Evolutionary conservation across 2,888 invertebrate genomes (phyloP).

Genomic region (Nipponacmea schrenckii): DNA sequence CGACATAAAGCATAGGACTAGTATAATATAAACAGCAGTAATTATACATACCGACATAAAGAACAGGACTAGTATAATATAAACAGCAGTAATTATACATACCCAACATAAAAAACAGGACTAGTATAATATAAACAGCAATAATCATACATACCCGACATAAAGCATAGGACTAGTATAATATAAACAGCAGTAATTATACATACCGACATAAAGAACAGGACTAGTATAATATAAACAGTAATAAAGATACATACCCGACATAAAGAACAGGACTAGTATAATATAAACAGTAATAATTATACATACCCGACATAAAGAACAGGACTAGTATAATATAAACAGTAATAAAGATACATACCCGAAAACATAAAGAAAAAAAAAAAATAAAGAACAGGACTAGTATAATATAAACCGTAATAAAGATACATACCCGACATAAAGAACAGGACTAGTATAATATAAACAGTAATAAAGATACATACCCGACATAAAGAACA

Average conservation of each 20-base stretch:
- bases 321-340: constrained; percentile 4
- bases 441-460: not conserved
- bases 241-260: too few species aligned
- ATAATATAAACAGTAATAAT: not conserved
- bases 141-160: too few species aligned
- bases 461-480: not conserved
- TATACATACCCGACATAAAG: too few species aligned
- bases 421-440: too few species aligned
- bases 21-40: not conserved
- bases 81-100: too few species aligned
- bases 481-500: not conserved
- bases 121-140: not conserved
- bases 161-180: not conserved
- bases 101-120: not conserved
- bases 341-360: too few species aligned
- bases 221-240: not conserved
- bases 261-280: not conserved
- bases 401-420: too few species aligned
- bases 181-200: not conserved
- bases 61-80: constrained; percentile 4
- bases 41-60: too few species aligned
- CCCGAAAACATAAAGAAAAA: not conserved
- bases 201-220: not conserved
- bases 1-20: not conserved
- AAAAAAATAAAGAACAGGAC: not conserved